Evolutionary conservation across 2,113 vertebrate genomes (phyloP), one percentile per base, ranked within the genome.

Genomic region (Telmatochromis bifrenatus): DNA sequence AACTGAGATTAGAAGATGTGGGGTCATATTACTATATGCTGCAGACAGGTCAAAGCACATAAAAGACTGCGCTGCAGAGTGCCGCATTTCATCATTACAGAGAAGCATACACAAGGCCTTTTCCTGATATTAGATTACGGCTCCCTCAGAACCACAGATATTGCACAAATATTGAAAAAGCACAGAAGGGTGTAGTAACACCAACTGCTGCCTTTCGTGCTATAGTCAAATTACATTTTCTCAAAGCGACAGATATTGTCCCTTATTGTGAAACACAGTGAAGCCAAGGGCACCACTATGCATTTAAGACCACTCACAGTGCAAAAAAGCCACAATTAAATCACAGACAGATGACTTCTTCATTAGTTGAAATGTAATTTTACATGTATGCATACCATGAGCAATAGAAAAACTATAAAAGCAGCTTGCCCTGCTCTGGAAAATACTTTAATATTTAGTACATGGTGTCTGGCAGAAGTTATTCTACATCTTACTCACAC

Each of bases 141-240:
- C 90, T 88, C 90, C 91, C 93, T 91, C 91, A 92, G 85, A 92
- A 94, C 79, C 70, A 90, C 19, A 92, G 88, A 94, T 94, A 94
- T 94, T 94, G 93, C 95, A 94, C 88, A 91, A 83, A 94, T 95
- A 93, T 92, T 93, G 92, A 89, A 94, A 92, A 93, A 87, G 85
- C 81, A 90, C 84, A 93, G 86, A 85, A 31, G 88, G 81, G 86
- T 91, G 82, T 88, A 84, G 90, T 82, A 90, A 86, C 87, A 88
- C 83, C 88, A 92, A 92, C 87, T 75, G 91, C 81, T 89, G 89
- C 92, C 89, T 91, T 92, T 88, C 85, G 79, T 84, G 37, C 89
- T 75, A 77, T 81, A 31, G 17, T 90, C 89, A 90, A 93, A 94
- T 95, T 84, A 89, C 77, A 84, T 94, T 94, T 91, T 91, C 90